These are phyloP conservation scores for Sylvietta virens DNA, from an alignment of 2,113 vertebrate genomes.

Conservation along the genomic window DNA sequence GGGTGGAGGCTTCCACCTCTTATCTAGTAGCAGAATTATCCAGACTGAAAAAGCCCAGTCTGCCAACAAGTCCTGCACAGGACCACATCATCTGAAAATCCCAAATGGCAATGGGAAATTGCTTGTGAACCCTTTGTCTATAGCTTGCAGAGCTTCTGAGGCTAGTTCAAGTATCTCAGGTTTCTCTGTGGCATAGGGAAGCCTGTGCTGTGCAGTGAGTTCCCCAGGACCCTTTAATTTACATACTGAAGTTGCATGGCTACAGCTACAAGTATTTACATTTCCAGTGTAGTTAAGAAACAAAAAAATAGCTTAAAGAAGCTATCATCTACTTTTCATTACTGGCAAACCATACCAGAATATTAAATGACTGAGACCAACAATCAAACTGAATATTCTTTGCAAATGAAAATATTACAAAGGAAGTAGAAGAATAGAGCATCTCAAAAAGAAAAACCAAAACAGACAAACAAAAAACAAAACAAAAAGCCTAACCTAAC, in stretches of 20 bases:
- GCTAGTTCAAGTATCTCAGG: not conserved
- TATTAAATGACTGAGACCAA: not conserved
- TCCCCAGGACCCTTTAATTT: not conserved
- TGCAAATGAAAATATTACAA: not conserved
- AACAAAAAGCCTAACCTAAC: not conserved
- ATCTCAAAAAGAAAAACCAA: not conserved
- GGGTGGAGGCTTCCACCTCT: not conserved
- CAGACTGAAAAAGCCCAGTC: not conserved
- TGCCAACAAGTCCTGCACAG: not conserved
- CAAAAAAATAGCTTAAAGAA: not conserved
- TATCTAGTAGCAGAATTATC: not conserved
- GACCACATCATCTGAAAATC: not conserved
- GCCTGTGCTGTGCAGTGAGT: fast-evolving
- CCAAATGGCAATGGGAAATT: not conserved
- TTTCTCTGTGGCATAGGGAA: not conserved
- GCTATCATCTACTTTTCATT: not conserved
- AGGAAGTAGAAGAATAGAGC: not conserved
- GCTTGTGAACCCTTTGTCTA: not conserved
- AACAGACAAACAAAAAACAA: not conserved
- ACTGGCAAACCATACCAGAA: not conserved
- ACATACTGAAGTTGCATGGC: not conserved
- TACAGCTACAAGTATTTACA: not conserved
- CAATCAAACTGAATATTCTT: not conserved
- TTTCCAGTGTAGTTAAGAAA: not conserved
- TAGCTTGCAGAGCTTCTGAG: not conserved